Conservation (phyloP, 2,113 vertebrate genomes). For the Raja brachyura region DNA sequence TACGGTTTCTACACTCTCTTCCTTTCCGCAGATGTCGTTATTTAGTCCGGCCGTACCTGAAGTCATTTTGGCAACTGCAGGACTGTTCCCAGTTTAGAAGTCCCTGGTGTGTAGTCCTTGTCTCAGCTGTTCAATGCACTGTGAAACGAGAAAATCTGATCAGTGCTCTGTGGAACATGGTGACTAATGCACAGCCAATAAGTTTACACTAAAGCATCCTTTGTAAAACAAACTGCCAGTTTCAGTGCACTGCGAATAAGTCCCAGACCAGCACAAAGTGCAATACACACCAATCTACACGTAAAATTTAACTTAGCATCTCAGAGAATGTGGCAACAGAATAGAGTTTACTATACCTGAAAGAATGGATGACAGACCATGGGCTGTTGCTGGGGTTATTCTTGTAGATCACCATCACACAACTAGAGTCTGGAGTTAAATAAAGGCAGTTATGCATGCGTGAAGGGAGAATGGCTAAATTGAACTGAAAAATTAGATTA, state of each 20-base stretch:
- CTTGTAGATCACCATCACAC: background rate
- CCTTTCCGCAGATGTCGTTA: background rate
- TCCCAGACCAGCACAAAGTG: background rate
- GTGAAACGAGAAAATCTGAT: background rate
- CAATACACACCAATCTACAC: background rate
- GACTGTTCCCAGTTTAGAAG: background rate
- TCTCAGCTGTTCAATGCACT: background rate
- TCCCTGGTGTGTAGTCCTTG: background rate
- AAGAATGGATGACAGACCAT: background rate
- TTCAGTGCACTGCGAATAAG: background rate
- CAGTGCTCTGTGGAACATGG: background rate
- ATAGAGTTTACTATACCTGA: background rate
- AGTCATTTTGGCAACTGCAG: background rate
- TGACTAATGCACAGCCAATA: background rate
- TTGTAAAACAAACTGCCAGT: background rate
- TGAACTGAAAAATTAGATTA: too few relatives aligned
- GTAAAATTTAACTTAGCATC: background rate
- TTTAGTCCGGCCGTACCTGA: constrained; percentile 21
- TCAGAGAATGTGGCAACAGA: background rate
- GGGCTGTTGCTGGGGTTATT: background rate
- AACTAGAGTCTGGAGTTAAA: background rate
- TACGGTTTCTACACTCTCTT: background rate
- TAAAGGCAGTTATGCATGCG: too few relatives aligned
- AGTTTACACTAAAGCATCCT: background rate
- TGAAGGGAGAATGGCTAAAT: too few relatives aligned